Base-by-base conservation (phyloP, 2,888 invertebrate genomes). In the Apamea monoglypha region DNA sequence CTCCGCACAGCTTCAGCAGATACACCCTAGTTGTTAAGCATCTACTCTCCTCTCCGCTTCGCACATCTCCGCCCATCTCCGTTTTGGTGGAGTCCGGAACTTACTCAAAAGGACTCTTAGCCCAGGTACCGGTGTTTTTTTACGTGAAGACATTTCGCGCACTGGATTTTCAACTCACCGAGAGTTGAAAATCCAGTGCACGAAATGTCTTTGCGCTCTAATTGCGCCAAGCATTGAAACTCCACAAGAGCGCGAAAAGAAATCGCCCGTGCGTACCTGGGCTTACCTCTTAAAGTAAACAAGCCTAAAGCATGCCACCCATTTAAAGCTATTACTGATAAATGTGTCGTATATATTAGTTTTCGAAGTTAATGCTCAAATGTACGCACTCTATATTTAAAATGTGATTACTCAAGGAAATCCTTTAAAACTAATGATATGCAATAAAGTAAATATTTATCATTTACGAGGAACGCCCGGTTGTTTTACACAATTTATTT, bases 301-400 rank as follows among this genome's bases (percentile, higher is more conserved):
- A 71, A 40, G 61, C 29, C 40, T 36, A 53, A 74, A 76, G 71
- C 74, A 66, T 50, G 32, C 68, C 47, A 66, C 61, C 73, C 80
- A 86, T 84, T 79, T 67, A 74, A 81, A 85, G 74, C 76, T 73
- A 83, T 84, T 80, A 83, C 66, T 71, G 66, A 80, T 84, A 82
- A 87, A 85, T 85, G 80, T 87, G 85, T 89, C 87, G n/a, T 74
- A 87, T 88, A 85, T 78, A 81, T 87, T 80, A 80, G 78, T 76
- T 78, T 72, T 66, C 71, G 36, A 74, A 87, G 76, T 84, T 74
- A 84, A 81, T 87, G 87, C 16, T 68, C 40, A 6, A 12, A 71
- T n/a, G 71, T 67, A 44, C 73, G 61, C 72, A 84, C 74, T 18
- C 80, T 88, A 63, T 87, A 74, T 79, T 90, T 90, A 90, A 89